Evolutionary conservation across 2,888 invertebrate species (phyloP), one percentile per base, ranked within the genome.

Genomic region (Keiferia lycopersicella): DNA sequence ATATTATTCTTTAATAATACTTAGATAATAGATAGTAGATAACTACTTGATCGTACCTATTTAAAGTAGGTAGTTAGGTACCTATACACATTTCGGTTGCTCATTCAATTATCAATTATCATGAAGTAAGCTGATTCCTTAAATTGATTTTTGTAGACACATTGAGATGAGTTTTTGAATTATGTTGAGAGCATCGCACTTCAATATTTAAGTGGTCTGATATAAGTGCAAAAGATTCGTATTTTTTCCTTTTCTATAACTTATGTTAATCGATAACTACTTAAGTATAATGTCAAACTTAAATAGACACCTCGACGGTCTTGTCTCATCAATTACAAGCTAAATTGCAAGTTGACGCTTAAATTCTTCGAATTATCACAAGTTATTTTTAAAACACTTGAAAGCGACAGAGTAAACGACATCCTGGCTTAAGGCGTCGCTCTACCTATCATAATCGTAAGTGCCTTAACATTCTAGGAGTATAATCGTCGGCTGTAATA

Each of bases 321-420:
- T 45, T 45, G 45, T 45, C 10, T 4, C 34, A 34, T 34, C 34
- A 34, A 16, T 41, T 14, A 41, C 45, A 45, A 45, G n/a, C 16
- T 45, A 45, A 45, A 16, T 45, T n/a, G n/a, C 16, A n/a, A 45
- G 45, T 10, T 16, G 45, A n/a, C 45, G 16, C 16, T 45, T 45
- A 45, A 45, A 16, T 16, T 45, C 16, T 45, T 45, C 45, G 45
- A 45, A 45, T 45, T 45, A 45, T 45, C 16, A 3, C 45, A 16
- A 45, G 45, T 45, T 45, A 16, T 45, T 45, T 45, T 45, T 45
- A 45, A n/a, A 45, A 45, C 45, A 45, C 45, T 45, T 45, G 45
- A 45, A 57, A 26, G 57, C 16, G 57, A 30, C 57, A 57, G 34
- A 34, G 30, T 59, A 38, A 59, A 60, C n/a, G 12, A 38, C 60